Base-by-base conservation (phyloP, 2,113 vertebrate genomes). In the Pyrgilauda ruficollis region DNA sequence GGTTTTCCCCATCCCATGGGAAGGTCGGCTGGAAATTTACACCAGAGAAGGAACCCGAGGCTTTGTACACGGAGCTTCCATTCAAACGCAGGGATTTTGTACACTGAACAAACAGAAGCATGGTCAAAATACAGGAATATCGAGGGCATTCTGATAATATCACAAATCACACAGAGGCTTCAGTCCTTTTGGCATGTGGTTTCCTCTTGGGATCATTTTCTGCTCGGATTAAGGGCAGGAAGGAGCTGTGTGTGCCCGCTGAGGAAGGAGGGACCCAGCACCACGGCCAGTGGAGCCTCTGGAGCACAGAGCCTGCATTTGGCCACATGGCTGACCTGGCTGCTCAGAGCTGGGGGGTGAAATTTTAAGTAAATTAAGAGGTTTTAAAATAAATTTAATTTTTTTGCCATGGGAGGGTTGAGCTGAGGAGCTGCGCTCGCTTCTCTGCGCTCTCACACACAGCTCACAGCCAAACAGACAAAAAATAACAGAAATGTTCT, bases 91-190 rank as follows among this genome's bases (percentile, higher is more conserved):
- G 30, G 5, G 20, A 8, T 61, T 92, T 91, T 76, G 7, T 46
- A 77, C 91, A 67, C 41, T 7, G 44, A 56, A 11, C 80, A 28
- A 70, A 64, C 63, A 69, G 89, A 76, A 92, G 50, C 62, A 1
- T 27, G 1, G 1, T 44, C 78, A 55, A n/a, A 77, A 28, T 0
- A 4, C 62, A 17, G 47, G 10, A 7, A 17, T 1, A 6, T 0
- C 0, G 14, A 55, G 87, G 94, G n/a, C 2, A 6, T 33, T 21
- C 6, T 1, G 10, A 1, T 0, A 7, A 35, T 0, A 4, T 18
- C 73, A n/a, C 76, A 52, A 84, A 37, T 52, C 84, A 7, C 2
- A 1, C 9, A 0, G 1, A 11, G 20, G 2, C 20, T 17, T 1
- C 2, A 7, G 37, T 30, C 13, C 59, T 62, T 80, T 13, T 5